phyloP scores from a whole-genome alignment of 2,888 invertebrate species.

The Eristalis arbustorum region DNA sequence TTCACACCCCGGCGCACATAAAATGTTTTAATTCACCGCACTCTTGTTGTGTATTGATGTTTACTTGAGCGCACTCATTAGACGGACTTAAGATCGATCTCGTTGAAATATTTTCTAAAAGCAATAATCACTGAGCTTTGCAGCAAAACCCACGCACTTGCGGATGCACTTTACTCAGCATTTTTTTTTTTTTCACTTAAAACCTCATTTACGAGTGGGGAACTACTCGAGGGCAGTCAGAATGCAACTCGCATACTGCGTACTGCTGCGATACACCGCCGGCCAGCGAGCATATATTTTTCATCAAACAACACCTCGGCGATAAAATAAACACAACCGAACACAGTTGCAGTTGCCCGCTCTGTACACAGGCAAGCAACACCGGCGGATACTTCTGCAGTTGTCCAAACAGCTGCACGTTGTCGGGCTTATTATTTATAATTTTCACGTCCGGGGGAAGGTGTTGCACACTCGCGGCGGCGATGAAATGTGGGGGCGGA shows the following conservation, averaged over 20 bases:
- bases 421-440: not conserved
- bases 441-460: not conserved
- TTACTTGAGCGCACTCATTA: conserved; percentile 29
- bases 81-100: conserved; percentile 27
- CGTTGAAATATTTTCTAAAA: conserved; percentile 15
- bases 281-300: conserved; percentile 20
- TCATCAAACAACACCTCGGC: conserved; percentile 37
- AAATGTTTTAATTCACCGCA: conserved; percentile 24
- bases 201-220: not conserved
- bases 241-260: not conserved
- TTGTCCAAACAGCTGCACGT: conserved; percentile 16
- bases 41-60: conserved; percentile 26
- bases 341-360: not conserved
- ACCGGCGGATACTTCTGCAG: not conserved
- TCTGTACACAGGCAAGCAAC: not conserved
- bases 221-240: conserved; percentile 3
- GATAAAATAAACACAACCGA: conserved; percentile 34
- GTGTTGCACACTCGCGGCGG: not conserved
- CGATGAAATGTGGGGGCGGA: not conserved
- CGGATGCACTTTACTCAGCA: conserved; percentile 54
- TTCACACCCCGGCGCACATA: conserved; percentile 4
- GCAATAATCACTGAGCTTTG: conserved; percentile 14
- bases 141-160: conserved; percentile 22
- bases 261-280: not conserved
- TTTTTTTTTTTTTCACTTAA: not conserved